Evolutionary conservation across 2,797 vertebrate genomes (phyloP).

Genomic region (Gymnoscopelus microlampas): DNA sequence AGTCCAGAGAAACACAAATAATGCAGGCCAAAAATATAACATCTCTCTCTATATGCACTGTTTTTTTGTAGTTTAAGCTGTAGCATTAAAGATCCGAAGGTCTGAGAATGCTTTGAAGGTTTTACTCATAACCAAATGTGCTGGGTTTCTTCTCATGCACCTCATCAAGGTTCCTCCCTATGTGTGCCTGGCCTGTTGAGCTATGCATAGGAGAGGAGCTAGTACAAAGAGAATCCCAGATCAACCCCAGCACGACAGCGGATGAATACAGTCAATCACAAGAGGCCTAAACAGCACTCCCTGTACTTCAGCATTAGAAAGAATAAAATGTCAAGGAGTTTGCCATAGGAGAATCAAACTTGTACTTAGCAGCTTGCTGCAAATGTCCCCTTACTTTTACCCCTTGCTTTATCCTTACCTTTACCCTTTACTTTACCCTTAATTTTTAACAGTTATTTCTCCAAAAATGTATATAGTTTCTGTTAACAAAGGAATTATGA

Average conservation of each 20-base stretch:
- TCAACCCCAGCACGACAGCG: conserved; percentile 72
- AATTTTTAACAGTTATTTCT: too few species aligned
- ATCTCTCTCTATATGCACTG: conserved; percentile 56
- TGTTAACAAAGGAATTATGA: neutral
- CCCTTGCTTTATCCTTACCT: too few species aligned
- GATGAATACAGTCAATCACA: conserved; percentile 71
- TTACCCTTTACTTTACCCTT: too few species aligned
- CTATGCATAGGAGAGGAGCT: conserved; percentile 60
- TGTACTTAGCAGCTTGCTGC: conserved; percentile 1
- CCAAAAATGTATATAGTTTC: too few species aligned
- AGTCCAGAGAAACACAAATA: conserved; percentile 65
- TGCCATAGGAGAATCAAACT: conserved; percentile 21
- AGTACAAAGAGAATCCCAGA: conserved; percentile 81
- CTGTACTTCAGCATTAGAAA: conserved; percentile 50
- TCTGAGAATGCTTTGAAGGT: conserved; percentile 75
- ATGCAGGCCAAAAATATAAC: conserved; percentile 62
- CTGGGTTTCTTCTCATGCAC: conserved; percentile 72
- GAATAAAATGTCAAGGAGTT: conserved; percentile 33
- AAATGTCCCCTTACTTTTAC: conserved; percentile 30
- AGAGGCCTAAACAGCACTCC: conserved; percentile 65
- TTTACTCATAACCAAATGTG: conserved; percentile 73
- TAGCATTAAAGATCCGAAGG: conserved; percentile 59
- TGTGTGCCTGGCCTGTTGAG: conserved; percentile 66
- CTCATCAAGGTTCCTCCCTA: conserved; percentile 74
- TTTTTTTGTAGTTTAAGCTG: conserved; percentile 49